Conservation (phyloP, 1,140 invertebrate genomes). For the Proales similis region DNA sequence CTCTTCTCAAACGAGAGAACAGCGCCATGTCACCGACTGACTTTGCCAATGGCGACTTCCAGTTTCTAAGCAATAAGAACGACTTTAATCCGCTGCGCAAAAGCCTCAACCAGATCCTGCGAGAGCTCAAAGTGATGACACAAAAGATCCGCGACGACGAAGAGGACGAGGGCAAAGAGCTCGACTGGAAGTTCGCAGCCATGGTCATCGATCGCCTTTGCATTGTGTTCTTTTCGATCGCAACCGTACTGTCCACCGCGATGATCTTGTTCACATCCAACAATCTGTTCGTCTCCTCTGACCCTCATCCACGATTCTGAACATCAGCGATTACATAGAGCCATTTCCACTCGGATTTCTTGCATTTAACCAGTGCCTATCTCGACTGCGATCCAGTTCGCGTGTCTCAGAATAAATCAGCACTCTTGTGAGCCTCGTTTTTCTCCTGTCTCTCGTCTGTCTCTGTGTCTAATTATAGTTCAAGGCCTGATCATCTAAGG, state of each 20-base stretch:
- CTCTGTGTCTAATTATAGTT: too few relatives aligned
- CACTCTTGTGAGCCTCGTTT: too few relatives aligned
- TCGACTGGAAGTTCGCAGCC: constrained; percentile 98
- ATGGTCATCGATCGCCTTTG: constrained; percentile 98
- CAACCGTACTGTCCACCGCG: constrained; percentile 72
- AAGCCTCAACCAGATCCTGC: constrained; percentile 80
- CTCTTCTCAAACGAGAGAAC: constrained; percentile 28
- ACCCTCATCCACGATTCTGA: constrained; percentile 15
- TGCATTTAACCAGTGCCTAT: too few relatives aligned
- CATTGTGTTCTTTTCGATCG: constrained; percentile 94
- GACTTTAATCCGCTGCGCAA: constrained; percentile 40
- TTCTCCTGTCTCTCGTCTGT: too few relatives aligned
- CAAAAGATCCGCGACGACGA: constrained; percentile 52
- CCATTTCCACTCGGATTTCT: background rate
- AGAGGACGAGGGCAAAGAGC: constrained; percentile 48
- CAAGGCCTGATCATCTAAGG: too few relatives aligned
- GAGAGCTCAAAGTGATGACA: constrained; percentile 85
- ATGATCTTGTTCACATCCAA: constrained; percentile 81
- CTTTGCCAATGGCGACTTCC: constrained; percentile 23
- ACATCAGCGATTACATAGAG: constrained; percentile 64
- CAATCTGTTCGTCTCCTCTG: constrained; percentile 32
- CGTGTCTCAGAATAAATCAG: too few relatives aligned
- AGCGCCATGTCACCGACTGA: constrained; percentile 16
- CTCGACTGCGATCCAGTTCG: too few relatives aligned
- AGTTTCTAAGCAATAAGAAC: constrained; percentile 6